phyloP scores from a whole-genome alignment of 2,888 invertebrate species.

The Helleia helle region DNA sequence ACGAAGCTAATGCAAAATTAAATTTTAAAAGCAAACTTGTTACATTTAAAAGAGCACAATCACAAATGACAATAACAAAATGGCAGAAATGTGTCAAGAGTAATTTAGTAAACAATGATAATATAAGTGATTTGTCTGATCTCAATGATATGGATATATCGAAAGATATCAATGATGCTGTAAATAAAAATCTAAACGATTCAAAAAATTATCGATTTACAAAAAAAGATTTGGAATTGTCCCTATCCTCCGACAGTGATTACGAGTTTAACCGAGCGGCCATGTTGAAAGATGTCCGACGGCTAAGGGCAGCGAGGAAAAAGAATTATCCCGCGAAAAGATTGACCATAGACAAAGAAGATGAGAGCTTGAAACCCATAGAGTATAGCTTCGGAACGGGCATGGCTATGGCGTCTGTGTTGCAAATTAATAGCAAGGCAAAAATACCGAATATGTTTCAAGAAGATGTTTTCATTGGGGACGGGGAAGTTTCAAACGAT shows the following conservation, averaged over 20 bases:
- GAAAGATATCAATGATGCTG: conserved; percentile 16
- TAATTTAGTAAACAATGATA: conserved; percentile 13
- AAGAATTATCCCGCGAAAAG: conserved; percentile 41
- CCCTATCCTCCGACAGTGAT: conserved; percentile 51
- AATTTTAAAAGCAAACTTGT: conserved; percentile 35
- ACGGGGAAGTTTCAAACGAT: conserved; percentile 61
- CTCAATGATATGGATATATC: conserved; percentile 35
- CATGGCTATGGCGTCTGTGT: conserved; percentile 62
- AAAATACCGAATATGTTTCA: conserved; percentile 35
- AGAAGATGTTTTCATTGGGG: conserved; percentile 60
- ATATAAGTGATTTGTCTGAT: conserved; percentile 31
- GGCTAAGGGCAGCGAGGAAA: conserved; percentile 42
- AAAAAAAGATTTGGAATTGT: conserved; percentile 48
- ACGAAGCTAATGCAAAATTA: conserved; percentile 36
- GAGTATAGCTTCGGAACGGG: conserved; percentile 65
- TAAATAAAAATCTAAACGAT: conserved; percentile 27
- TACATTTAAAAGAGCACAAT: conserved; percentile 27
- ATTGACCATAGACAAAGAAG: conserved; percentile 35
- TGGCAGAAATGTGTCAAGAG: conserved; percentile 34
- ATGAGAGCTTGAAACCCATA: conserved; percentile 56
- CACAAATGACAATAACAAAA: conserved; percentile 27
- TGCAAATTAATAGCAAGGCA: conserved; percentile 41
- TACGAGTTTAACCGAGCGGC: conserved; percentile 34
- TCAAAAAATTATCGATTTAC: conserved; percentile 32
- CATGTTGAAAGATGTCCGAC: conserved; percentile 44